Percentiles rank a stretch among this genome's conserved stretches.
These are phyloP conservation scores for Sorex araneus DNA, from an alignment of 2,113 vertebrate species.

Conservation along the genomic window DNA sequence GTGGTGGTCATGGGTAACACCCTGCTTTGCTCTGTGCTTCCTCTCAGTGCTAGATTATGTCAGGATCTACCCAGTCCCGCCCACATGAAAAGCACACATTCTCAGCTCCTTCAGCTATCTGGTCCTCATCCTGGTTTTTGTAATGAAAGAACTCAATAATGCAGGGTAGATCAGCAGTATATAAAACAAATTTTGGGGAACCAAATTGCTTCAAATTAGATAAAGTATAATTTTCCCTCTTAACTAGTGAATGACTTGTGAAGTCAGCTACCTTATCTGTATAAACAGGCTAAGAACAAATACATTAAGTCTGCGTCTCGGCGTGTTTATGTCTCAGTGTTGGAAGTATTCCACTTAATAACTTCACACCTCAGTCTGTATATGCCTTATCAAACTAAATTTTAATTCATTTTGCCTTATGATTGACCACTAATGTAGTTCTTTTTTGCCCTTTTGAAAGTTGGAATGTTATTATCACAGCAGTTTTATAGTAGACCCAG, in stretches of 20 bases:
- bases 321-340: not conserved
- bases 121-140: not conserved
- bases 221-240: not conserved
- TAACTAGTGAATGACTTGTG: not conserved
- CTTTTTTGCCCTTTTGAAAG: not conserved
- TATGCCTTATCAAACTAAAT: not conserved
- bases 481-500: not conserved
- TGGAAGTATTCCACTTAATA: not conserved
- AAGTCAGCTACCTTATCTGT: not conserved
- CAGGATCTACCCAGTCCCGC: too few relatives aligned
- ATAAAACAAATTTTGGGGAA: not conserved
- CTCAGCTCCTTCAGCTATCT: too few relatives aligned
- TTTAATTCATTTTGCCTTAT: not conserved
- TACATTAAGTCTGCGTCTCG: not conserved
- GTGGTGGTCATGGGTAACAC: too few relatives aligned
- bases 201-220: not conserved
- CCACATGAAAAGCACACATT: too few relatives aligned
- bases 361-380: not conserved
- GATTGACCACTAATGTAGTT: not conserved
- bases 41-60: too few relatives aligned
- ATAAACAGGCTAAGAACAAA: conserved; percentile 27
- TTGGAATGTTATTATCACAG: conserved; percentile 1
- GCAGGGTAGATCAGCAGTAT: not conserved
- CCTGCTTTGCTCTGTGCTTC: too few relatives aligned
- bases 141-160: conserved; percentile 7